A percentile compares a stretch with the other conserved stretches of the same genome.
Conservation (phyloP, 2,888 invertebrate genomes). For the Eristalis intricaria region DNA sequence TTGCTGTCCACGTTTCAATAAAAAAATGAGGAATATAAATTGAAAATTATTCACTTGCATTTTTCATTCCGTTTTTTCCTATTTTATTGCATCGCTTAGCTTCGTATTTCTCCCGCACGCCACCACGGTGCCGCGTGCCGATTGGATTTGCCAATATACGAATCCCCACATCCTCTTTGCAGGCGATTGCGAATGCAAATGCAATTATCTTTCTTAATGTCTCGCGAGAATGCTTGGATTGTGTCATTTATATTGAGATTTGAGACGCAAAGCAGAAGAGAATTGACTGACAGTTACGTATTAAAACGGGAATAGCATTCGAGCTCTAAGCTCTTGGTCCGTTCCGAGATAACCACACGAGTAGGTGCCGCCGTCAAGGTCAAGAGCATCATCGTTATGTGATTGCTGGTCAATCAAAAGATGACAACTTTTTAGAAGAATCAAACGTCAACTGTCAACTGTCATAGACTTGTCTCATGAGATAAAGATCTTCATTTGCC, state of each 20-base stretch:
- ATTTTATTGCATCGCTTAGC: conserved; percentile 32
- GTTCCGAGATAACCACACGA: background rate
- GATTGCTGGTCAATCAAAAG: conserved; percentile 13
- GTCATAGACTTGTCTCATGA: background rate
- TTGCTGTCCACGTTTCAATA: conserved; percentile 62
- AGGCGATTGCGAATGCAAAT: conserved; percentile 18
- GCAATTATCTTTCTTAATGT: conserved; percentile 34
- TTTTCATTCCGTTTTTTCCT: background rate
- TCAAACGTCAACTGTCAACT: background rate
- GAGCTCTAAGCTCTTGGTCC: conserved; percentile 10
- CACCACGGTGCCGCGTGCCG: background rate
- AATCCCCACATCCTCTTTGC: conserved; percentile 27
- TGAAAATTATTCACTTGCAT: conserved; percentile 55
- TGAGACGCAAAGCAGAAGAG: background rate
- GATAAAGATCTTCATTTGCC: background rate
- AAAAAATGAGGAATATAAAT: conserved; percentile 60
- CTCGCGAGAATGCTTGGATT: conserved; percentile 31
- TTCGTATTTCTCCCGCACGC: background rate
- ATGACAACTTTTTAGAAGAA: background rate
- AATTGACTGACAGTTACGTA: conserved; percentile 10
- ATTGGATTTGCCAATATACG: conserved; percentile 13
- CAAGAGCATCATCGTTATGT: background rate
- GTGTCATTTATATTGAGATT: conserved; percentile 7
- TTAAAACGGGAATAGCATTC: background rate
- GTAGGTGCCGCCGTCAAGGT: conserved; percentile 12